Base-by-base conservation (phyloP, 92 coral and sea anemone genomes). In the Nematostella vectensis region DNA sequence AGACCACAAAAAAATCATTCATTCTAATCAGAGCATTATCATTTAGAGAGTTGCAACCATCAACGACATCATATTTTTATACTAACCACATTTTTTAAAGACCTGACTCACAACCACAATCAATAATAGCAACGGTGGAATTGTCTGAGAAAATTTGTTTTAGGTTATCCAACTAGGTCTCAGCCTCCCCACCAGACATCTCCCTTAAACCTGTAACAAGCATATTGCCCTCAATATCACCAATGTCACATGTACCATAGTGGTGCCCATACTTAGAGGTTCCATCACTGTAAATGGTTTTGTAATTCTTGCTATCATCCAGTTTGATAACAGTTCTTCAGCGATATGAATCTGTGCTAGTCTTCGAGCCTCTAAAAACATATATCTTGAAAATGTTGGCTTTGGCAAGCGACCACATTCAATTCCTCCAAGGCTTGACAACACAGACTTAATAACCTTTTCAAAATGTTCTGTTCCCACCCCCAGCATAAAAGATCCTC, bases 1-100 rank as follows among this genome's bases (percentile, higher is more conserved):
- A 69, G 27, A 13, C 77, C 83, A 77, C 83, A 62, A 47, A 77
- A 69, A 21, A 69, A 54, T 72, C 50, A 49, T 63, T 72, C 79
- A 72, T 72, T 65, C 50, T 36, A 36, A 36, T 15, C 15, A 8
- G 8, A 15, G 42, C 42, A 36, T 36, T 15, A 15, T 36, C 8
- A 36, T 36, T 36, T 15, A 36, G 42, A 36, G 42, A 8, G 15
- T 36, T 15, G 9, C 42, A 45, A 19, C 21, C 51, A 10, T 49
- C 37, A 54, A 63, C 11, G 63, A 62, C 70, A 63, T 63, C 40
- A 51, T 53, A 58, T 63, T 63, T 29, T 72, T 63, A 62, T 54
- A 12, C 72, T 50, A 11, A 63, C 25, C 40, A 72, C 30, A 62
- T 62, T 3, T 12, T 62, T 45, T 45, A 11, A 4, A 45, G 21